phyloP scores from a whole-genome alignment of 2,113 vertebrate species.

The Delphinapterus leucas region DNA sequence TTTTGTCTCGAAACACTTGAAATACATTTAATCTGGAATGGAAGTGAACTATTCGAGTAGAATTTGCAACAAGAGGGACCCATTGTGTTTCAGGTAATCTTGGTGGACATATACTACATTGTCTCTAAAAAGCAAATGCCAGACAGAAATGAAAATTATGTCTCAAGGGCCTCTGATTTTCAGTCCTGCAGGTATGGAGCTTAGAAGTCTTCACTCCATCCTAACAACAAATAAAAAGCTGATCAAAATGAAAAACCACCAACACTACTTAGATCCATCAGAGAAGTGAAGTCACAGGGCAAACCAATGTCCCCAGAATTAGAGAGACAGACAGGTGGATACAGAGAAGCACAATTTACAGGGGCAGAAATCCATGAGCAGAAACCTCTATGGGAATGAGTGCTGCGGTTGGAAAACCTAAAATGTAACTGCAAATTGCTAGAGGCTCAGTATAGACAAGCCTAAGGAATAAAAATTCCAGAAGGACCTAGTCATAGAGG shows the following conservation, averaged over 20 bases:
- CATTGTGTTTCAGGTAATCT: background rate
- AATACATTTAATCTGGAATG: slow-evolving; percentile 1
- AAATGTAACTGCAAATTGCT: background rate
- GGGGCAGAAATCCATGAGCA: background rate
- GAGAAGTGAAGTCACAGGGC: background rate
- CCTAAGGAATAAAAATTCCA: background rate
- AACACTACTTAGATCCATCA: background rate
- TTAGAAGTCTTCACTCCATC: background rate
- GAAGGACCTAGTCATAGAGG: background rate
- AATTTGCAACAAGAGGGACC: background rate
- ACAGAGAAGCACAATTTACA: background rate
- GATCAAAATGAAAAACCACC: background rate
- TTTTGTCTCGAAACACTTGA: slow-evolving; percentile 9
- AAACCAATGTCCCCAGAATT: background rate
- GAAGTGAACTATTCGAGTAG: background rate
- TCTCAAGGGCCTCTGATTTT: slow-evolving; percentile 81
- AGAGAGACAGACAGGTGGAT: background rate
- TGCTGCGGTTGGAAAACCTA: background rate
- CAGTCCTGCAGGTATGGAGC: background rate
- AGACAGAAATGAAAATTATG: slow-evolving; percentile 91
- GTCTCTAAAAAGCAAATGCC: slow-evolving; percentile 95
- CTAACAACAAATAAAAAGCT: background rate
- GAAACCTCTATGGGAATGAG: background rate
- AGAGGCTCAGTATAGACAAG: background rate
- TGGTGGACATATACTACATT: slow-evolving; percentile 90